Evolutionary conservation across 2,888 invertebrate genomes (phyloP).

Genomic region (Pachliopta kotzebuea): DNA sequence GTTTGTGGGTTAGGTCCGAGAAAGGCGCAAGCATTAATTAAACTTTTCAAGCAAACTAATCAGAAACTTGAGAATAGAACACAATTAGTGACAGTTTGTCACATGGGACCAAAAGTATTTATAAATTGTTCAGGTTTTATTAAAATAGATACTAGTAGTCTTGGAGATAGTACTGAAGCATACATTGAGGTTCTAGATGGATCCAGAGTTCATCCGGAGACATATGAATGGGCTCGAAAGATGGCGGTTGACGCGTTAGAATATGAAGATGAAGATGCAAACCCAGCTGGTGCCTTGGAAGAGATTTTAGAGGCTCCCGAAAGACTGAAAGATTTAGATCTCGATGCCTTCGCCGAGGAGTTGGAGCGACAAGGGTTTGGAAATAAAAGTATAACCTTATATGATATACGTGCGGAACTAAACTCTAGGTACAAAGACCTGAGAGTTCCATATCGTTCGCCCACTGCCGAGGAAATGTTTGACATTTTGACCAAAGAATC

Average conservation of each 20-base stretch:
- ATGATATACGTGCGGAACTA: constrained; percentile 97
- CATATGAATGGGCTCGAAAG: constrained; percentile 99
- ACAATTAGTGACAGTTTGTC: constrained; percentile 96
- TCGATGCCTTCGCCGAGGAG: constrained; percentile 99
- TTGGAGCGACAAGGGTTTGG: constrained; percentile 94
- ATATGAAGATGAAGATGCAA: constrained; percentile 97
- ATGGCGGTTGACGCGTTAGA: constrained; percentile 99
- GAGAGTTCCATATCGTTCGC: constrained; percentile 87
- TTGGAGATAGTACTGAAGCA: constrained; percentile 96
- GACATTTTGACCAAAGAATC: constrained; percentile 98
- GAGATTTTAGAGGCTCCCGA: constrained; percentile 98
- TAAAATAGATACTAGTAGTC: constrained; percentile 97
- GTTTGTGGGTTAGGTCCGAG: constrained; percentile 98
- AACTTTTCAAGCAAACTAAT: constrained; percentile 94
- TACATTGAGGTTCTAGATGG: constrained; percentile 98
- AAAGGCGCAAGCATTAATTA: constrained; percentile 93
- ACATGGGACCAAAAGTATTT: constrained; percentile 99
- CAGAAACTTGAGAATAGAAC: constrained; percentile 96
- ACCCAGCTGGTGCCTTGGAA: constrained; percentile 97
- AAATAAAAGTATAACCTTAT: constrained; percentile 95
- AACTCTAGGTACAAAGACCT: constrained; percentile 96
- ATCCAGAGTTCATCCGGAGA: constrained; percentile 98
- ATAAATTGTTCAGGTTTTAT: constrained; percentile 99
- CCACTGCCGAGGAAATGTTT: constrained; percentile 93
- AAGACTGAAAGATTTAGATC: constrained; percentile 95